These are phyloP conservation scores for Pachyramphus minor DNA, from an alignment of 2,113 vertebrate species.

Conservation along the genomic window DNA sequence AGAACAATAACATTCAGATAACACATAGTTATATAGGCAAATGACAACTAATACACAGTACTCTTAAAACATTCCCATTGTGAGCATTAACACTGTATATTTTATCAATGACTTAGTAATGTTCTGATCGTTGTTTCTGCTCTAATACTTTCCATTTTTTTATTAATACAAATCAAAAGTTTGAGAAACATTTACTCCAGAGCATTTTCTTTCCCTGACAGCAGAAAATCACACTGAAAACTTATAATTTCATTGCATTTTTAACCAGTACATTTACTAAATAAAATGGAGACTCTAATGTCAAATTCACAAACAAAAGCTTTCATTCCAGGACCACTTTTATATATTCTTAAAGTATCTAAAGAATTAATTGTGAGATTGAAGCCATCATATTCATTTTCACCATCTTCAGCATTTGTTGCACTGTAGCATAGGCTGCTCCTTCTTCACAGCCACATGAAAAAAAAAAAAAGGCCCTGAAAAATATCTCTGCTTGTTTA, in stretches of 20 bases:
- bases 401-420: background rate
- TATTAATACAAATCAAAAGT: background rate
- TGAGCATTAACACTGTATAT: background rate
- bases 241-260: background rate
- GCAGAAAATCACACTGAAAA: background rate
- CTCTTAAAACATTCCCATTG: background rate
- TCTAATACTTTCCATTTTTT: background rate
- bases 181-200: background rate
- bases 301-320: background rate
- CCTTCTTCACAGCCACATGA: background rate
- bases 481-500: slow-evolving; percentile 62
- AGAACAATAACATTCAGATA: background rate
- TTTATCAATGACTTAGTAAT: background rate
- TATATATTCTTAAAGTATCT: background rate
- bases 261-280: background rate
- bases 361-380: background rate
- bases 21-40: background rate
- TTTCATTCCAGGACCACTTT: background rate
- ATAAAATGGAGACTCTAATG: background rate
- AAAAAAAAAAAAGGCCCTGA: background rate
- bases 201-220: background rate
- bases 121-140: background rate
- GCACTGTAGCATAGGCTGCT: background rate
- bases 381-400: background rate
- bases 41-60: background rate